Percentiles rank a stretch among this genome's conserved stretches.
phyloP scores from a whole-genome alignment of 2,797 vertebrate genomes.

The Hafferia zeledoni region DNA sequence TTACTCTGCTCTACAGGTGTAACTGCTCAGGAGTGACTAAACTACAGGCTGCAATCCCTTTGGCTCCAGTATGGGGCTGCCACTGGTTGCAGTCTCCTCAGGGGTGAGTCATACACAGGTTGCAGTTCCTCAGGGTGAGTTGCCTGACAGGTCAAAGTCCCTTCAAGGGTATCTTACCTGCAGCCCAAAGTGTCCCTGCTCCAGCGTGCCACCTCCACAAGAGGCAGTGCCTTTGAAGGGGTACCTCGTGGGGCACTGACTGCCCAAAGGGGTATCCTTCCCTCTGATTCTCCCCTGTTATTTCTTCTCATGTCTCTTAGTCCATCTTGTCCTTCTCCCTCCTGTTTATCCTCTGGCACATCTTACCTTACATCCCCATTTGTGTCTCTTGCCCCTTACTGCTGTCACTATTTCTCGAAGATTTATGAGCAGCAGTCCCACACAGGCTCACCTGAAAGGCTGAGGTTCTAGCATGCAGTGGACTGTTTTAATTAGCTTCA shows the following conservation, averaged over 20 bases:
- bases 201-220: not conserved
- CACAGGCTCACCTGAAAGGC: rapidly evolving
- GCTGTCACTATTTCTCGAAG: not conserved
- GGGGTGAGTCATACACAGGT: not conserved
- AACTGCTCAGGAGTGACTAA: not conserved
- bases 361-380: not conserved
- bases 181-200: not conserved
- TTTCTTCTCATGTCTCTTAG: not conserved
- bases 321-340: not conserved
- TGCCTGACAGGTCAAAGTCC: not conserved
- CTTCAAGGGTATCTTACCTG: not conserved
- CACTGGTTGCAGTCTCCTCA: not conserved
- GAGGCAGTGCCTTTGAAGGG: not conserved
- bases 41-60: not conserved
- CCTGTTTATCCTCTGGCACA: rapidly evolving
- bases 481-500: not conserved
- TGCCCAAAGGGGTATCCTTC: rapidly evolving
- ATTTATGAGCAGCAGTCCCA: not conserved
- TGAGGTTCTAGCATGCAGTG: not conserved
- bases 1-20: not conserved
- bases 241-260: rapidly evolving
- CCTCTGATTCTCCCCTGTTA: not conserved
- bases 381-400: not conserved
- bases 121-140: rapidly evolving
- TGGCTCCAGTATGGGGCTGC: not conserved